Base-by-base conservation (phyloP, 1,140 invertebrate genomes). In the Batillaria attramentaria region DNA sequence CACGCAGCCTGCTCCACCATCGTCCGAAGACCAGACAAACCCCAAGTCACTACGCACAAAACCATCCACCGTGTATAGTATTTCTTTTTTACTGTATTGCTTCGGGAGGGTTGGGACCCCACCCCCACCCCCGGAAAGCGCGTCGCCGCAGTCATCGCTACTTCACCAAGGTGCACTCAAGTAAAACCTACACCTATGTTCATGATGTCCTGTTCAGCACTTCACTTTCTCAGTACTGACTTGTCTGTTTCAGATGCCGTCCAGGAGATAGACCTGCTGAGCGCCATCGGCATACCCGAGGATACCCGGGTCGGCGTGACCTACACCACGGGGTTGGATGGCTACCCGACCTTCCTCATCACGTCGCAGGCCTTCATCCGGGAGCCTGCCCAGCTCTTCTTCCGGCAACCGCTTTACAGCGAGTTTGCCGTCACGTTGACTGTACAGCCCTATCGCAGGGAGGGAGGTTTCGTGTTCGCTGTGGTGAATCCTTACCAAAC, bases 401-500 rank as follows among this genome's bases (percentile, higher is more conserved):
- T 85, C 68, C 65, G 69, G 43, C 60, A 81, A n/a, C 69, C 74
- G 50, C 78, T 84, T 20, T 84, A 54, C 78, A 76, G 60, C 39
- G 80, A 85, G 35, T 86, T 86, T 81, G 81, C 85, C 50, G 62
- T 86, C 13, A 54, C 66, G n/a, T 75, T 82, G 39, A 79, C 77
- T 28, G 43, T 86, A 18, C 81, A 81, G 69, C 54, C 79, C 24
- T 50, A 46, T 50, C 37, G 46, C 39, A 42, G 24, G 39, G 72
- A 57, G 16, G 81, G 80, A 33, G 84, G 85, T 28, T 84, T 81
- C 66, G 42, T 86, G 54, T 86, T 86, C 73, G 82, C 85, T 39
- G 84, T 86, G 62, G 83, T 85, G 54, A 84, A 86, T 57, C 82
- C 84, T 4, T 83, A 79, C 75, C 73, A 82, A 41, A 84, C 82